These are phyloP conservation scores for Telmatochromis sp. DNA, from an alignment of 2,113 vertebrate species.

Conservation along the genomic window DNA sequence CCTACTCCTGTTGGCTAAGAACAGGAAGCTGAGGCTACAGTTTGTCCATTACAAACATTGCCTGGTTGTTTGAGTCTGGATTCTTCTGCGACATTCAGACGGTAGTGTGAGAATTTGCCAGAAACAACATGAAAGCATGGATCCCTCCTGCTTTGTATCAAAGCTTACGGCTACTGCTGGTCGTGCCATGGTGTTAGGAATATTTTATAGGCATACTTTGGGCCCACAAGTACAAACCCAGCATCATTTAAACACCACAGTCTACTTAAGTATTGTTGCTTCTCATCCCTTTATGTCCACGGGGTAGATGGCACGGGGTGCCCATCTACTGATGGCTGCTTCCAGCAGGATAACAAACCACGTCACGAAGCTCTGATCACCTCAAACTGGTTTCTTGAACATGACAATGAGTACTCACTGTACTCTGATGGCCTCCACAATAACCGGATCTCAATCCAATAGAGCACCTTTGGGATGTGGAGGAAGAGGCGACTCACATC, in stretches of 20 bases:
- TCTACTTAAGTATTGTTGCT: neutral
- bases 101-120: neutral
- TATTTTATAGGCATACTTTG: neutral
- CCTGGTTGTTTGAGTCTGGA: neutral
- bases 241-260: neutral
- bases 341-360: neutral
- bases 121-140: neutral
- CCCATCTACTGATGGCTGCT: neutral
- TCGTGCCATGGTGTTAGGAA: neutral
- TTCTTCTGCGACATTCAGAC: neutral
- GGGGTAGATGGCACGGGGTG: neutral
- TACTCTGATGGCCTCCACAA: neutral
- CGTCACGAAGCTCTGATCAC: neutral
- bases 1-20: neutral
- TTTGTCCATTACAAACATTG: neutral
- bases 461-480: neutral
- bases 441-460: neutral
- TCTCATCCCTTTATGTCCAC: neutral
- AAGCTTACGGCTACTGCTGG: neutral
- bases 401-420: neutral
- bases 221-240: neutral
- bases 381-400: neutral
- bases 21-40: neutral
- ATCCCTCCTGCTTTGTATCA: neutral
- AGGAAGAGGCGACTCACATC: neutral